These are phyloP conservation scores for Odontocolon sp. DNA, from an alignment of 2,888 invertebrate genomes.

Conservation along the genomic window DNA sequence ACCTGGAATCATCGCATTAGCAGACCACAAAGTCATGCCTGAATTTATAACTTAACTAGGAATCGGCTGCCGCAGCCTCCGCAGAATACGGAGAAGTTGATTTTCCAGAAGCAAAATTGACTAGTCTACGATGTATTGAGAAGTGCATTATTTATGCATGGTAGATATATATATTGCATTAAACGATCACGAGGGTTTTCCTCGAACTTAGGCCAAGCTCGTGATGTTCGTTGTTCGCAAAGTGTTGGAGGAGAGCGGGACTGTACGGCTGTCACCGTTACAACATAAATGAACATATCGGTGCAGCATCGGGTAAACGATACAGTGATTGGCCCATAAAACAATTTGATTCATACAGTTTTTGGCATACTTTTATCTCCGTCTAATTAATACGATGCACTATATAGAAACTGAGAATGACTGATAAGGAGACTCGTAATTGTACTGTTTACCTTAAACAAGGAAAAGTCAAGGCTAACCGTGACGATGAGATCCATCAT, in stretches of 20 bases:
- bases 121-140: too few relatives aligned
- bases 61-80: conserved; percentile 1
- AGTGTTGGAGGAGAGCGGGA: conserved; percentile 38
- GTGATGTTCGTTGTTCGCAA: conserved; percentile 9
- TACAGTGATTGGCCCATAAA: too few relatives aligned
- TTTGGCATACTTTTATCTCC: too few relatives aligned
- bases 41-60: too few relatives aligned
- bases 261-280: not conserved
- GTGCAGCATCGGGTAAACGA: conserved; percentile 8
- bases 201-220: conserved; percentile 27
- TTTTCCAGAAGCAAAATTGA: not conserved
- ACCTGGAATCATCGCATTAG: too few relatives aligned
- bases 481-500: conserved; percentile 17
- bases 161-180: not conserved
- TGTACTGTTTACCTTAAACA: too few relatives aligned
- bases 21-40: too few relatives aligned
- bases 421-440: too few relatives aligned
- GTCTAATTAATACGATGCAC: too few relatives aligned
- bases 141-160: too few relatives aligned
- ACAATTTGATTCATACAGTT: too few relatives aligned
- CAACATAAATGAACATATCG: not conserved
- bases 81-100: not conserved
- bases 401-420: too few relatives aligned
- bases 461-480: conserved; percentile 72
- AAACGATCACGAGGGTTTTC: conserved; percentile 25